Evolutionary conservation across 2,113 vertebrate genomes (phyloP), one percentile per base, ranked within the genome.

Genomic region (Odontophorus gujanensis): DNA sequence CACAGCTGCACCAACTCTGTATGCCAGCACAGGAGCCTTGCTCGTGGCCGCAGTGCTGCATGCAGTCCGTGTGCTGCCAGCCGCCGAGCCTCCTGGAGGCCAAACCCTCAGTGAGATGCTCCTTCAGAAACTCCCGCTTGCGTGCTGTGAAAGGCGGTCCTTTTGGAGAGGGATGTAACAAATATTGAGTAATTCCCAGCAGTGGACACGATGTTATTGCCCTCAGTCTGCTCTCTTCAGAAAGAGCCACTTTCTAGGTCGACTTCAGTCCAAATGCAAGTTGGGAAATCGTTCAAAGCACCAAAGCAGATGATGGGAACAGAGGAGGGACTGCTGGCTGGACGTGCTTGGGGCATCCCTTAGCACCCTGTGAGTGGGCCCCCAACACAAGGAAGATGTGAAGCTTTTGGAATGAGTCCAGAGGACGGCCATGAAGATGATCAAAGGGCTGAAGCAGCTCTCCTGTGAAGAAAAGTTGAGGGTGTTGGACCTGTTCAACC

Each of bases 101-200:
- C 51, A 92, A 93, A 93, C 80, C 91, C 92, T 96, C 83, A 83
- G 91, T 96, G 89, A 95, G 96, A 84, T 71, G 90, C 94, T 93
- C 79, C 87, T 96, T 94, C 72, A 94, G 93, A 68, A 81, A 77
- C 93, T 66, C 89, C 51, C 0, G 0, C 62, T 69, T 10, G 19
- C 59, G 2, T 42, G 55, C 4, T 76, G 80, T 66, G 2, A 55
- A 86, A 71, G 90, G 92, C 59, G 26, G 74, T 69, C 50, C 66
- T 90, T 71, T 71, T 40, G 0, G 0, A 40, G 66, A 77, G 48
- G 58, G 92, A 61, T 81, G 63, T 50, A 88, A 65, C 68, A 1
- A 0, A 55, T 4, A 28, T 1, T 43, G 85, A 79, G 87, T 68
- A n/a, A 25, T 71, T 73, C 36, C 10, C 50, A 14, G 73, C 73